Percentiles rank a stretch among this genome's conserved stretches.
Evolutionary conservation across 2,113 vertebrate genomes (phyloP).

Genomic region (cattle (Bos taurus)): ARS-UCD2.0 NC_037352.1:38893501-38894000

Average conservation of each 20-base stretch:
- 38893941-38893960: neutral
- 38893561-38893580: neutral
- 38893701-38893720: neutral
- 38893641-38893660: neutral
- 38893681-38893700: neutral
- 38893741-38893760: neutral
- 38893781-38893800: neutral
- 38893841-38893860: neutral
- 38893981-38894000: neutral
- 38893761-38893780: neutral
- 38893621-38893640: neutral
- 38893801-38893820: neutral
- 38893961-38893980: neutral
- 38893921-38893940: neutral
- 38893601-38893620: neutral
- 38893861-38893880: neutral
- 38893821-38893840: neutral
- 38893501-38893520: neutral
- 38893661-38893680: neutral
- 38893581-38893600: neutral
- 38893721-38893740: neutral
- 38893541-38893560: neutral
- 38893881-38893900: neutral
- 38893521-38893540: neutral
- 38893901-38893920: neutral